Evolutionary conservation across 2,888 invertebrate species (phyloP).

Genomic region (Taenaris catops): DNA sequence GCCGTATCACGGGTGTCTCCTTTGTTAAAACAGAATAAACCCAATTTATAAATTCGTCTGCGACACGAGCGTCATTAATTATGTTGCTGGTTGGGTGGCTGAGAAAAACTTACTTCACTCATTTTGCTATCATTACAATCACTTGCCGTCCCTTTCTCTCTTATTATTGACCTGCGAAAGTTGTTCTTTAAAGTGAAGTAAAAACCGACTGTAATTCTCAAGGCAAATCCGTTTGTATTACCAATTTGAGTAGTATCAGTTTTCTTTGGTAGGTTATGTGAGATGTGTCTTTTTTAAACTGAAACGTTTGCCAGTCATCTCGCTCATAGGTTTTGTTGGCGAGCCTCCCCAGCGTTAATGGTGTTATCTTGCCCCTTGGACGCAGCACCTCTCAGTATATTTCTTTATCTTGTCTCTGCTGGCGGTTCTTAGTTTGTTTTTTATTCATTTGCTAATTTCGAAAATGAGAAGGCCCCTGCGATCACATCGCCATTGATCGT

Average conservation of each 20-base stretch:
- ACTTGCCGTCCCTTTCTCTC: constrained; percentile 56
- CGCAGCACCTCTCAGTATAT: constrained; percentile 79
- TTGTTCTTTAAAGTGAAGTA: constrained; percentile 24
- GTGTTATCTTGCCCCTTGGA: constrained; percentile 75
- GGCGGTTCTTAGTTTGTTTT: constrained; percentile 65
- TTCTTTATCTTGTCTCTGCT: constrained; percentile 77
- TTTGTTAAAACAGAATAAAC: constrained; percentile 70
- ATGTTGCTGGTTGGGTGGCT: constrained; percentile 80
- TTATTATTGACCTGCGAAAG: constrained; percentile 28
- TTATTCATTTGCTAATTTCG: constrained; percentile 77
- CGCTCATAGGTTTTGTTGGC: constrained; percentile 62
- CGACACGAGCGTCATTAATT: constrained; percentile 76
- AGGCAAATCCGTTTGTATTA: too few species aligned
- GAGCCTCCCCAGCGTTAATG: constrained; percentile 74
- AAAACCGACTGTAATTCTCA: constrained; percentile 22
- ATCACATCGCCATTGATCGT: constrained; percentile 68
- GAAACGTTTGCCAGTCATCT: constrained; percentile 39
- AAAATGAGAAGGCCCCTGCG: constrained; percentile 73
- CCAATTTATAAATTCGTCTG: constrained; percentile 78
- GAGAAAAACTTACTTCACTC: constrained; percentile 78
- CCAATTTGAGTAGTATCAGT: too few species aligned
- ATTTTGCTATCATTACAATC: constrained; percentile 74
- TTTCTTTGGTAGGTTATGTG: constrained; percentile 9
- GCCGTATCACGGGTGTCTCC: constrained; percentile 57
- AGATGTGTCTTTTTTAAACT: constrained; percentile 15